phyloP scores from a whole-genome alignment of 2,113 vertebrate species.

The Nesoenas mayeri region DNA sequence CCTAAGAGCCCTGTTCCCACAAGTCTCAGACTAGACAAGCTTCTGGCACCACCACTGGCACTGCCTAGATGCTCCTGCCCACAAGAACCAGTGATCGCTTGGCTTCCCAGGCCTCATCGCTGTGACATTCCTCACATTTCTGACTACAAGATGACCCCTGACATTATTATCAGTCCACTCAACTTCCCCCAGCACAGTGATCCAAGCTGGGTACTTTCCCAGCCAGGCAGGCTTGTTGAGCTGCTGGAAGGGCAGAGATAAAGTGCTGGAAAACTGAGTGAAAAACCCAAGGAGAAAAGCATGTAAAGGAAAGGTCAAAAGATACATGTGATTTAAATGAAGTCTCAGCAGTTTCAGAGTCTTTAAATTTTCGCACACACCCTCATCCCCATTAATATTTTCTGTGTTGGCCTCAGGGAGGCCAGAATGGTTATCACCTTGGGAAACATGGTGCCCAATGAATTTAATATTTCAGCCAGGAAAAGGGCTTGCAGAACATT shows the following conservation, averaged over 20 bases:
- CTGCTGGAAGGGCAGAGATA: not conserved
- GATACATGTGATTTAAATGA: not conserved
- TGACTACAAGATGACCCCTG: not conserved
- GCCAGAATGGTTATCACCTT: not conserved
- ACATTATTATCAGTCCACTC: not conserved
- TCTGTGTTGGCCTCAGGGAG: not conserved
- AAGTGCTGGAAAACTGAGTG: not conserved
- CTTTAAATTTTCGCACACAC: not conserved
- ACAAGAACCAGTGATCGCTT: not conserved
- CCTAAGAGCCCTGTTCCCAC: not conserved
- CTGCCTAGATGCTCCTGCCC: not conserved
- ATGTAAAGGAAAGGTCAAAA: not conserved
- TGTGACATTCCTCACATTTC: not conserved
- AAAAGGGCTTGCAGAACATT: not conserved
- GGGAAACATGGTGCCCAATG: not conserved
- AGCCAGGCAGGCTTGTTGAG: not conserved
- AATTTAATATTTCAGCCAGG: not conserved
- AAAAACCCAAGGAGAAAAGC: not conserved
- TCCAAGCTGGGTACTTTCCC: not conserved
- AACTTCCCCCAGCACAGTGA: not conserved
- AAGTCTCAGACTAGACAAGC: not conserved
- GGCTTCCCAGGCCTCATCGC: not conserved
- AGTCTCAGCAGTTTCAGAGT: slow-evolving; percentile 22
- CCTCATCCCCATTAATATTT: not conserved
- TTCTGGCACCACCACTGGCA: not conserved